Evolutionary conservation across 2,888 invertebrate genomes (phyloP).

Genomic region (Drosophila infuscata): DNA sequence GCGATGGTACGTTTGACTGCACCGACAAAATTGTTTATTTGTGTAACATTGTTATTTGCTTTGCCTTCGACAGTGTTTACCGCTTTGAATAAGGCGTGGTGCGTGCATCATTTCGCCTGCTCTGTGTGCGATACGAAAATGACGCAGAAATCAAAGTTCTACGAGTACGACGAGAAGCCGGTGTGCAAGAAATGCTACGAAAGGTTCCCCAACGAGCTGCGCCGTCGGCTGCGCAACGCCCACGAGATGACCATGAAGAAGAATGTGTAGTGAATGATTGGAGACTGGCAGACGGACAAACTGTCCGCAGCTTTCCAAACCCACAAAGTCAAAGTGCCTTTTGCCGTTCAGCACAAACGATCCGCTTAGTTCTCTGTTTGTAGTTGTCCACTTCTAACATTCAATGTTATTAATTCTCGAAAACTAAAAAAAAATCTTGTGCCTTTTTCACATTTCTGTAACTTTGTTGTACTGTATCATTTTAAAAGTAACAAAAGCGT

Average conservation of each 20-base stretch:
- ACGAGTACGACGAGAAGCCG: slow-evolving; percentile 99
- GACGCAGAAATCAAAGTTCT: slow-evolving; percentile 99
- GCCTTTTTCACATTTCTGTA: slow-evolving; percentile 36
- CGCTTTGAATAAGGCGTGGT: slow-evolving; percentile 99
- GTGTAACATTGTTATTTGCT: background rate
- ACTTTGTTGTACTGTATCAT: slow-evolving; percentile 61
- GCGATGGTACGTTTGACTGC: slow-evolving; percentile 91
- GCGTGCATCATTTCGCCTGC: slow-evolving; percentile 99
- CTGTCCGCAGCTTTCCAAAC: slow-evolving; percentile 9
- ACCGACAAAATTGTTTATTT: background rate
- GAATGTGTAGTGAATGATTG: slow-evolving; percentile 64
- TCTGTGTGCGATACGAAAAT: slow-evolving; percentile 98
- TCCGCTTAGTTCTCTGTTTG: slow-evolving; percentile 58
- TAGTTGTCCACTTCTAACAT: slow-evolving; percentile 65
- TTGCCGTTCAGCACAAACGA: slow-evolving; percentile 31
- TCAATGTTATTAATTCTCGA: slow-evolving; percentile 57
- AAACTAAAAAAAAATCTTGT: slow-evolving; percentile 51
- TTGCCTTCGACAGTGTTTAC: slow-evolving; percentile 91
- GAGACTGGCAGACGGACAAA: background rate
- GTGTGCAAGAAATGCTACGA: slow-evolving; percentile 99
- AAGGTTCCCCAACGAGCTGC: slow-evolving; percentile 96
- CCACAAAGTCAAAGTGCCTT: slow-evolving; percentile 68
- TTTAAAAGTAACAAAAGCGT: slow-evolving; percentile 37
- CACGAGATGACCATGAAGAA: slow-evolving; percentile 91
- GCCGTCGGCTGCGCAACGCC: slow-evolving; percentile 95